Conservation (phyloP, 2,113 vertebrate genomes). For the Mobula birostris region DNA sequence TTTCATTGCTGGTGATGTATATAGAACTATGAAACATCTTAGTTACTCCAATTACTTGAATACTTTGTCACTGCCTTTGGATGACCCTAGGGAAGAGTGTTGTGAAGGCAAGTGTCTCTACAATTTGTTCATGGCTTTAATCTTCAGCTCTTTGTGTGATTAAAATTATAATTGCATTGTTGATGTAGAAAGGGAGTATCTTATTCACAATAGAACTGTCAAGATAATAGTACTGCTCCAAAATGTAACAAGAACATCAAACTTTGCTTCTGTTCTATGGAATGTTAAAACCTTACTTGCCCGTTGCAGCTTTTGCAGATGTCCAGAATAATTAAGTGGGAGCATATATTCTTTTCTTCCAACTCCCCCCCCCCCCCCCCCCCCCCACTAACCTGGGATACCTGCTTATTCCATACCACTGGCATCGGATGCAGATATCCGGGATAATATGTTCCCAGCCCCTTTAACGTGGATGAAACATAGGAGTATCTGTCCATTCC, state of each 20-base stretch:
- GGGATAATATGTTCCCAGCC: no score
- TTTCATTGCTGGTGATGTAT: background rate
- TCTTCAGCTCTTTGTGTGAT: background rate
- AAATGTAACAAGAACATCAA: background rate
- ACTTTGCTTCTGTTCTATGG: background rate
- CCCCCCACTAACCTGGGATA: background rate
- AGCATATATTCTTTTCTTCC: background rate
- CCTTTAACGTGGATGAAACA: no score
- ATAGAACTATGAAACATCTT: background rate
- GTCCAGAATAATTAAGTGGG: background rate
- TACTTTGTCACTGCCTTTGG: background rate
- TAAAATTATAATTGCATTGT: background rate
- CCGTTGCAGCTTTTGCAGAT: background rate
- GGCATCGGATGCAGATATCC: background rate
- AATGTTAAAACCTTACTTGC: conserved; percentile 1
- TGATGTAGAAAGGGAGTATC: background rate
- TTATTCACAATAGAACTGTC: background rate
- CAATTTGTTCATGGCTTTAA: background rate
- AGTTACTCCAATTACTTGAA: background rate
- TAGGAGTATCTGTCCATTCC: no score
- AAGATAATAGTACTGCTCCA: background rate
- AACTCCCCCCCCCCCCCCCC: no score
- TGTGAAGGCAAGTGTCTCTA: background rate
- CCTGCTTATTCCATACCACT: background rate
- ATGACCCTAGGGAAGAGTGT: background rate